Conservation (phyloP, 2,797 vertebrate genomes). For the Anguilla obscura region DNA sequence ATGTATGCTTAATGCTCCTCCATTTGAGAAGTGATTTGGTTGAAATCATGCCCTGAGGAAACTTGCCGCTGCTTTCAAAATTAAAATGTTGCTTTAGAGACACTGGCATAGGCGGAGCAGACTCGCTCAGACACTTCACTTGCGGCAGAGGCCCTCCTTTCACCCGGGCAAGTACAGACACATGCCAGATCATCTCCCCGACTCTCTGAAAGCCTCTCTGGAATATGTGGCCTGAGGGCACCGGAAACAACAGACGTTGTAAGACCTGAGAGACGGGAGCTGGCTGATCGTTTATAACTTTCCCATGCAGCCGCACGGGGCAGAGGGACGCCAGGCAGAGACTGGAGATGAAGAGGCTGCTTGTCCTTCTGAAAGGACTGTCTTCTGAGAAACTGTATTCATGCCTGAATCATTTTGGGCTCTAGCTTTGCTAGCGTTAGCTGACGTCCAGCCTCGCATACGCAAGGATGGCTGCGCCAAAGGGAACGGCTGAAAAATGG, state of each 20-base stretch:
- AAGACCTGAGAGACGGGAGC: slow-evolving; percentile 15
- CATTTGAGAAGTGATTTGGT: slow-evolving; percentile 17
- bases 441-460: slow-evolving; percentile 40
- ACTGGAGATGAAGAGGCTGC: neutral
- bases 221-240: slow-evolving; percentile 41
- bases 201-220: neutral
- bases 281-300: neutral
- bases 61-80: neutral
- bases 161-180: slow-evolving; percentile 39
- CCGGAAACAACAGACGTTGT: neutral
- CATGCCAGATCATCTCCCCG: slow-evolving; percentile 31
- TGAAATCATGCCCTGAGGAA: neutral
- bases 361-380: slow-evolving; percentile 6
- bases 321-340: neutral
- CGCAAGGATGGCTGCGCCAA: slow-evolving; percentile 54
- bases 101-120: neutral
- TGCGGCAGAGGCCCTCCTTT: slow-evolving; percentile 27
- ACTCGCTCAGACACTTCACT: neutral
- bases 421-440: neutral
- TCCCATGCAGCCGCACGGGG: neutral
- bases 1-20: neutral
- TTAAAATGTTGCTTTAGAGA: neutral
- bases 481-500: slow-evolving; percentile 57
- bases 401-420: neutral
- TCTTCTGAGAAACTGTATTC: neutral